Percentiles rank a stretch among this genome's conserved stretches.
Conservation (phyloP, 2,888 invertebrate genomes). For the Dorcus hopei region DNA sequence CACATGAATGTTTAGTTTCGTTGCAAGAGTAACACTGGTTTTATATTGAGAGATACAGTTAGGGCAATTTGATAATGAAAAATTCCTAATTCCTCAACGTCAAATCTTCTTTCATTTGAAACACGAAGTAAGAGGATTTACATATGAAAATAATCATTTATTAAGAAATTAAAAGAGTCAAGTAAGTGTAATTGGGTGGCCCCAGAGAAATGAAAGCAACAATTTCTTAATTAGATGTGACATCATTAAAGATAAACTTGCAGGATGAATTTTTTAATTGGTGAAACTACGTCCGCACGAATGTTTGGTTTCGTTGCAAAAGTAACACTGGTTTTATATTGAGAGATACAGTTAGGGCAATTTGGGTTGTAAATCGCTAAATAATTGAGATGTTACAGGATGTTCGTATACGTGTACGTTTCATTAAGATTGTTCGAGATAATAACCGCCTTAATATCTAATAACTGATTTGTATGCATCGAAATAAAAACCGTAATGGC, state of each 20-base stretch:
- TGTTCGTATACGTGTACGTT: constrained; percentile 1
- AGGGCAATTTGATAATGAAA: constrained; percentile 12
- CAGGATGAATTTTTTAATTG: background rate
- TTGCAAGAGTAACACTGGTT: background rate
- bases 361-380: constrained; percentile 14
- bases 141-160: no score
- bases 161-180: no score
- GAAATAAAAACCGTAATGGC: background rate
- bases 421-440: background rate
- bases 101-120: no score
- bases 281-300: background rate
- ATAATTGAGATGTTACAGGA: constrained; percentile 17
- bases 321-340: background rate
- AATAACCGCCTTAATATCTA: background rate
- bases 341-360: constrained; percentile 9
- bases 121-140: no score
- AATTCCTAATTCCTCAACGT: no score
- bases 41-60: constrained; percentile 6
- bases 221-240: background rate
- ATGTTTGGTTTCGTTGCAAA: background rate
- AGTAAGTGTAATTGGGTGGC: no score
- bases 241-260: background rate
- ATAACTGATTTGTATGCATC: background rate
- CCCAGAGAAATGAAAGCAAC: background rate
- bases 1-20: background rate